Evolutionary conservation across 2,113 vertebrate species (phyloP).

Genomic region (Mustelus asterias): DNA sequence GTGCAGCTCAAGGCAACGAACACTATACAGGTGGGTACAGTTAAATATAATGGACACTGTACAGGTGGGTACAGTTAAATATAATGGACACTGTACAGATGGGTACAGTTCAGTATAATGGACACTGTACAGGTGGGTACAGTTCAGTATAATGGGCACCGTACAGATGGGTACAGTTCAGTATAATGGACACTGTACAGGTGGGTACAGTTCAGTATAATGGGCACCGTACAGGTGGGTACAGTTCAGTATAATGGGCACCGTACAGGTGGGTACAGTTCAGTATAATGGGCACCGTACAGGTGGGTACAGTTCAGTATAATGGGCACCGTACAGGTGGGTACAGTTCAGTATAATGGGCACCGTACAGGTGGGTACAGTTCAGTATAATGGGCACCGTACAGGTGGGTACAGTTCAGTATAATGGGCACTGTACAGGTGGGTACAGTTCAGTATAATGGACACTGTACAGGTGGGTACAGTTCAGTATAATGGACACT

Average conservation of each 20-base stretch:
- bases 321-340: background rate
- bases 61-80: background rate
- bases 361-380: background rate
- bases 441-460: background rate
- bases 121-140: background rate
- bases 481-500: background rate
- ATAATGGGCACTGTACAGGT: background rate
- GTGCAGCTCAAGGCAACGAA: constrained; percentile 70
- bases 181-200: background rate
- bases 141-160: background rate
- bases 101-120: background rate
- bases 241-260: background rate
- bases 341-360: background rate
- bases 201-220: background rate
- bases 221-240: background rate
- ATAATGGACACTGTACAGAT: background rate
- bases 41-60: background rate
- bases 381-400: background rate
- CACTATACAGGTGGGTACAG: background rate
- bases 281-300: background rate
- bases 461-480: background rate
- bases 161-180: background rate
- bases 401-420: background rate
- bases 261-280: background rate
- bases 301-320: background rate